phyloP scores from a whole-genome alignment of 2,797 vertebrate genomes.

The Cryptoprocta ferox region DNA sequence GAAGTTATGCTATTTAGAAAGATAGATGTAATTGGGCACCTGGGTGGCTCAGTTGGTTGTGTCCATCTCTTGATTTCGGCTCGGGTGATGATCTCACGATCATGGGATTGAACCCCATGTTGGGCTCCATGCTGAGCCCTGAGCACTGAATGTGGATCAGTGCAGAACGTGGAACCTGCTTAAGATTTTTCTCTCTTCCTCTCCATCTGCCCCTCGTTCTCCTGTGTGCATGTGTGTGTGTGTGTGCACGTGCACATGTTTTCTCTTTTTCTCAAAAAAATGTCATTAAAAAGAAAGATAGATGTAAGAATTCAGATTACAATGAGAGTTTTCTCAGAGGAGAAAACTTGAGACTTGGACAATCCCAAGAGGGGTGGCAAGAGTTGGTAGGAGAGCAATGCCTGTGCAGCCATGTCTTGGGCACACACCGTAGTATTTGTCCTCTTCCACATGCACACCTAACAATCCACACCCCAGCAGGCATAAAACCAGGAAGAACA shows the following conservation, averaged over 20 bases:
- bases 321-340: neutral
- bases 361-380: neutral
- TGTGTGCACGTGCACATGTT: no score
- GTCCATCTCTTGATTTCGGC: no score
- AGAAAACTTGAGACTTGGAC: neutral
- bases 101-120: no score
- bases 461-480: neutral
- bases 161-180: no score
- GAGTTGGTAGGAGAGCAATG: neutral
- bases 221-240: no score
- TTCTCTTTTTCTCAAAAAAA: no score
- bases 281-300: neutral
- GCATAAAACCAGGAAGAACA: neutral
- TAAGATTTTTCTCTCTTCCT: no score
- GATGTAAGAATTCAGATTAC: neutral
- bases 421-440: neutral
- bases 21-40: neutral
- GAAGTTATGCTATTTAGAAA: neutral
- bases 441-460: neutral
- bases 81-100: no score
- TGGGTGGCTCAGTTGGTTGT: no score
- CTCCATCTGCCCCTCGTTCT: no score
- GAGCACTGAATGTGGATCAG: no score
- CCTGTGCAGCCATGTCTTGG: neutral
- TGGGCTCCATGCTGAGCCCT: no score